phyloP scores from a whole-genome alignment of 2,113 vertebrate species.

The Coryphaenoides rupestris region DNA sequence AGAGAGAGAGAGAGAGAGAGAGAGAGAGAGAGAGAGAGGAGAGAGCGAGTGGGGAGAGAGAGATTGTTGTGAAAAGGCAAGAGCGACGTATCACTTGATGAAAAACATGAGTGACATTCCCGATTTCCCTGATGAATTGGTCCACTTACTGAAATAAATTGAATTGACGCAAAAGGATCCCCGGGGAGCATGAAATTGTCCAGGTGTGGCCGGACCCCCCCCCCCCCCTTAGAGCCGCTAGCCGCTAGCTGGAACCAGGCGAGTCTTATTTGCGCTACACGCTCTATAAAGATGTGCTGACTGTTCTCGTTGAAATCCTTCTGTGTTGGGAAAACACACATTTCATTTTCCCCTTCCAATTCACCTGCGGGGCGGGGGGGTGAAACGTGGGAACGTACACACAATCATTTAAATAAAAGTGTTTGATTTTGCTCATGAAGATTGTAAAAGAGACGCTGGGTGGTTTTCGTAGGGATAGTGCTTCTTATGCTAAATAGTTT shows the following conservation, averaged over 20 bases:
- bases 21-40: too few relatives aligned
- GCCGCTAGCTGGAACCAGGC: conserved; percentile 39
- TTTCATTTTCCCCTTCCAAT: conserved; percentile 33
- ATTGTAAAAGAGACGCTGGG: conserved; percentile 18
- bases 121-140: conserved; percentile 67
- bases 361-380: conserved; percentile 42
- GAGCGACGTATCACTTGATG: conserved; percentile 52
- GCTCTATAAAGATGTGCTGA: conserved; percentile 53
- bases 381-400: conserved; percentile 43
- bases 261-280: conserved; percentile 54
- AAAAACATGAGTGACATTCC: conserved; percentile 58
- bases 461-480: too few relatives aligned
- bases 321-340: conserved; percentile 1
- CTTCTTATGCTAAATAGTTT: too few relatives aligned
- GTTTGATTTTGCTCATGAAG: conserved; percentile 34
- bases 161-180: conserved; percentile 66
- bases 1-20: too few relatives aligned
- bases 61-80: conserved; percentile 29
- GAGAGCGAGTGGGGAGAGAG: too few relatives aligned
- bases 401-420: conserved; percentile 47
- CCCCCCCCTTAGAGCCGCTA: conserved; percentile 26
- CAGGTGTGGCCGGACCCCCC: conserved; percentile 58
- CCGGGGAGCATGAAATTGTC: conserved; percentile 63
- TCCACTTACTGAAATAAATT: conserved; percentile 73
- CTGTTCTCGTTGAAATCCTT: conserved; percentile 43